Base-by-base conservation (phyloP, 2,113 vertebrate genomes). In the Himantopus leucocephalus region DNA sequence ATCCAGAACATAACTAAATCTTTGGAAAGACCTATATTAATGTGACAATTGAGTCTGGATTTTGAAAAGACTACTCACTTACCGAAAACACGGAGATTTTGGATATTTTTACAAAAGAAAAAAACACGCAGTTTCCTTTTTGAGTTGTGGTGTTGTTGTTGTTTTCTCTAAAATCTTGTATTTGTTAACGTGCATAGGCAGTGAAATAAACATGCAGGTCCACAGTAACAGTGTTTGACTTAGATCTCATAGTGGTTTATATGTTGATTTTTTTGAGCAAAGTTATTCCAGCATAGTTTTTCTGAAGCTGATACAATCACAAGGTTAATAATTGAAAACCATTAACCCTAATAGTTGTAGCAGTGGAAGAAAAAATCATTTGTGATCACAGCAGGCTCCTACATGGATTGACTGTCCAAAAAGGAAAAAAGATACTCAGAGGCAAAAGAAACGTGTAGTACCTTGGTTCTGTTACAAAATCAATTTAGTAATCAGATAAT, bases 401-500 rank as follows among this genome's bases (percentile, higher is more conserved):
- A 16, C 18, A 62, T 22, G n/a, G 53, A 83, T 8, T 84, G 45
- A 37, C 34, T 62, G 9, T 77, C 35, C 14, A 89, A 70, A 86
- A 37, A 77, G 32, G 10, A 29, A 88, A 70, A 39, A 79, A 72
- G 39, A 27, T 63, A 73, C 24, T 92, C 62, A 80, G 58, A 84
- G 18, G 16, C 21, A 73, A 73, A 81, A 80, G 62, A 88, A 92
- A 53, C 4, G 1, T 52, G 29, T 37, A 50, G 30, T 92, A 71
- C 90, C 22, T 83, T 91, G 90, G 17, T 85, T 93, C 50, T 67
- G 8, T 87, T 97, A 85, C 77, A 95, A 81, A 93, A 94, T 91
- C 92, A 67, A 90, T 96, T 78, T 81, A 78, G 37, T 53, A 93
- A 96, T 96, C 68, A 90, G 14, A 26, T 86, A 96, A 96, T 62